Evolutionary conservation across 2,797 vertebrate genomes (phyloP).

Genomic region (Enteromius paludinosus): DNA sequence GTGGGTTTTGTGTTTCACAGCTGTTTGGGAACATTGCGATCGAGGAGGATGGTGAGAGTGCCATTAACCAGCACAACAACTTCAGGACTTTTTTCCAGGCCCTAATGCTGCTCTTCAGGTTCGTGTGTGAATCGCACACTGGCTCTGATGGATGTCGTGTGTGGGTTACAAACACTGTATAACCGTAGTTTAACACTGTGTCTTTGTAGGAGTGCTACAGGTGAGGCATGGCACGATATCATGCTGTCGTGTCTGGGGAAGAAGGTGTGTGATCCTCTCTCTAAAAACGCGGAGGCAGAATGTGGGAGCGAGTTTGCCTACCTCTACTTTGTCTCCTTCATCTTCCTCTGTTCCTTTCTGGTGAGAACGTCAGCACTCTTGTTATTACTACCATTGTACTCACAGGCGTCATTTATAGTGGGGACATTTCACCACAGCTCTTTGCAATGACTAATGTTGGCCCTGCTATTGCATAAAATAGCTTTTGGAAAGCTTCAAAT

Average conservation of each 20-base stretch:
- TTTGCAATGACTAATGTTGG: not conserved
- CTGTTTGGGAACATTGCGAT: slow-evolving; percentile 93
- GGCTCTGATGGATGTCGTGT: not conserved
- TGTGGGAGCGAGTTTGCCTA: slow-evolving; percentile 96
- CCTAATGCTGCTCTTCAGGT: slow-evolving; percentile 96
- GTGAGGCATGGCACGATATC: slow-evolving; percentile 96
- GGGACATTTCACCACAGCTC: not conserved
- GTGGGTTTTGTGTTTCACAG: slow-evolving; percentile 70
- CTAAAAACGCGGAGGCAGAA: slow-evolving; percentile 82
- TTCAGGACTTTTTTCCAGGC: slow-evolving; percentile 95
- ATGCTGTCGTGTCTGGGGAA: slow-evolving; percentile 92
- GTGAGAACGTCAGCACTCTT: slow-evolving; percentile 73
- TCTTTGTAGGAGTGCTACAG: slow-evolving; percentile 87
- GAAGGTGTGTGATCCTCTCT: slow-evolving; percentile 84
- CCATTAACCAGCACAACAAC: slow-evolving; percentile 95
- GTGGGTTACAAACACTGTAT: not conserved
- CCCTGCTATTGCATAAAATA: not conserved
- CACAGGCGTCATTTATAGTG: not conserved
- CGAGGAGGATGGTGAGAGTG: slow-evolving; percentile 81
- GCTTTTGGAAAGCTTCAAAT: not conserved
- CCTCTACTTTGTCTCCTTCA: slow-evolving; percentile 98
- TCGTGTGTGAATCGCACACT: slow-evolving; percentile 45
- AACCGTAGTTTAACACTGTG: not conserved
- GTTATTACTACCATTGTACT: not conserved
- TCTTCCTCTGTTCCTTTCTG: slow-evolving; percentile 97